A percentile compares a stretch with the other conserved stretches of the same genome.
phyloP scores from a whole-genome alignment of 2,888 invertebrate species.

The Macrosiphum euphorbiae region DNA sequence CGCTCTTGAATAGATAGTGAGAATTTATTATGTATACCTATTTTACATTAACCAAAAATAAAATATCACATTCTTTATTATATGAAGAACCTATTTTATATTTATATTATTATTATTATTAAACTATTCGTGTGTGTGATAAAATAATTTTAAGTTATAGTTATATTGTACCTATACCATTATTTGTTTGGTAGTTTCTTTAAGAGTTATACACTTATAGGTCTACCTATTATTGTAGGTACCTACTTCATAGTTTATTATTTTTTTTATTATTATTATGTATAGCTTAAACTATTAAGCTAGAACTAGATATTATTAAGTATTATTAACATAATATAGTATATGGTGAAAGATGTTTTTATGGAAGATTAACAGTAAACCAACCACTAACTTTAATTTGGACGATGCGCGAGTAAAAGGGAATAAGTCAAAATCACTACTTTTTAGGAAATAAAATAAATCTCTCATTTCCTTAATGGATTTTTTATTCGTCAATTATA shows the following conservation, averaged over 20 bases:
- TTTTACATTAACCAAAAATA: not conserved
- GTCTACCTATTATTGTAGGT: not conserved
- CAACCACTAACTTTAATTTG: not conserved
- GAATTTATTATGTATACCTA: not conserved
- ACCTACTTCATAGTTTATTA: not conserved
- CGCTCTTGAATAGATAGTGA: not conserved
- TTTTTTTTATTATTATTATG: not conserved
- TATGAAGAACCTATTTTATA: not conserved
- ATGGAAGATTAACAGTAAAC: not conserved
- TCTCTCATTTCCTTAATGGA: not conserved
- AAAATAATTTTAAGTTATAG: not conserved
- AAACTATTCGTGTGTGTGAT: not conserved
- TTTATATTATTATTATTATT: too few species aligned
- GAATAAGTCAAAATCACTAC: not conserved
- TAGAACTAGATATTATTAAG: not conserved
- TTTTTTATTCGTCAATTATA: not conserved
- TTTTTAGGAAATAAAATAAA: not conserved
- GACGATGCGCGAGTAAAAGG: not conserved
- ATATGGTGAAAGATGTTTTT: not conserved
- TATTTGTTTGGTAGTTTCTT: not conserved
- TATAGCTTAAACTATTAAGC: not conserved
- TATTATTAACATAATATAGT: not conserved
- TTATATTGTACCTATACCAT: not conserved
- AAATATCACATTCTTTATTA: not conserved
- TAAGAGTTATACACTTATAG: not conserved